Evolutionary conservation across 2,113 vertebrate species (phyloP).

Genomic region (Ascaphus truei): DNA sequence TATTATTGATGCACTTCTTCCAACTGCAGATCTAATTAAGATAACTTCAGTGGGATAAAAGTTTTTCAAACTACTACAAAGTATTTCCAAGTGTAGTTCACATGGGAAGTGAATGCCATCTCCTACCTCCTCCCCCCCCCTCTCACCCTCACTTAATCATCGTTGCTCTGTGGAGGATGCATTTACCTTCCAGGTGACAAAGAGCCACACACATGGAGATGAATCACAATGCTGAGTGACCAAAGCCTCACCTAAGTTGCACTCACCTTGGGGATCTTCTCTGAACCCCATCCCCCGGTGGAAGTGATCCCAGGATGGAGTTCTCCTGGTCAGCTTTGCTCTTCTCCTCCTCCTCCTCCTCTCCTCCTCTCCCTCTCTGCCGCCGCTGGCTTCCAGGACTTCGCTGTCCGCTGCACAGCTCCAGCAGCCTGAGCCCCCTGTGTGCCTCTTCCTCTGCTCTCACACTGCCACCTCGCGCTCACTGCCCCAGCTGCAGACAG

Average conservation of each 20-base stretch:
- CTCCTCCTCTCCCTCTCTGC: background rate
- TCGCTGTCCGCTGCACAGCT: background rate
- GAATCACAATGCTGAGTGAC: background rate
- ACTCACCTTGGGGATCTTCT: conserved; percentile 30
- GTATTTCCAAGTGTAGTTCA: too few relatives aligned
- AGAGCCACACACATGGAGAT: background rate
- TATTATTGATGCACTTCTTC: too few relatives aligned
- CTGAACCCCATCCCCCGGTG: conserved; percentile 32
- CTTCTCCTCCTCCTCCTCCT: background rate
- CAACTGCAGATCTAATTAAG: too few relatives aligned
- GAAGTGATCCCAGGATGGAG: conserved; percentile 9
- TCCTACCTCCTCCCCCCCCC: background rate
- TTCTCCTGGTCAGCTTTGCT: background rate
- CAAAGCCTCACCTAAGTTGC: background rate
- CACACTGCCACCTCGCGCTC: conserved; percentile 27
- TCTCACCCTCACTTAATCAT: too few relatives aligned
- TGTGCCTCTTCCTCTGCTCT: conserved; percentile 4
- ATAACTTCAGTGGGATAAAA: too few relatives aligned
- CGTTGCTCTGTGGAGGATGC: too few relatives aligned
- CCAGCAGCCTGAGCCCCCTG: background rate
- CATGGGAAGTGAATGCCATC: background rate
- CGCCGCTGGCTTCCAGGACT: background rate
- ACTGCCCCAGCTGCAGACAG: background rate
- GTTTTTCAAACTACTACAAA: too few relatives aligned
- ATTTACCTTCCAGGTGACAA: background rate